Conservation (phyloP, 1,140 invertebrate genomes). For the Drosophila watanabei region DNA sequence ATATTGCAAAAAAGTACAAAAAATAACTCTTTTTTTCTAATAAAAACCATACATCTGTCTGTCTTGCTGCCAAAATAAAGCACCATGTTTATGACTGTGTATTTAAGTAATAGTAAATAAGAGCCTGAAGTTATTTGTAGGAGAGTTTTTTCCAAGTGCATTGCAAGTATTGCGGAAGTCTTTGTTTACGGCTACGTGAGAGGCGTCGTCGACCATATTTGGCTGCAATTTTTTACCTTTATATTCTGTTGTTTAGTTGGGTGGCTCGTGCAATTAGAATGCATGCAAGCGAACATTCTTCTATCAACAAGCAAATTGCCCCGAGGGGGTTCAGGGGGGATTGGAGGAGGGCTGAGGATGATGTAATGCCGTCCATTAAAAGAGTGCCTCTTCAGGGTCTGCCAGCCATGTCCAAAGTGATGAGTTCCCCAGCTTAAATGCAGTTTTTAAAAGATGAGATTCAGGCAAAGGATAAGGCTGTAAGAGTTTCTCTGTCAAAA, state of each 20-base stretch:
- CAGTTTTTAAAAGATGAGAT: not conserved
- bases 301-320: conserved; percentile 51
- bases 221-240: conserved; percentile 19
- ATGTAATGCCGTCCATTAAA: conserved; percentile 43
- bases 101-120: not conserved
- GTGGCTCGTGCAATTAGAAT: conserved; percentile 74
- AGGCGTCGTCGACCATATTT: conserved; percentile 65
- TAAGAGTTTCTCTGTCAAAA: not conserved
- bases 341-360: conserved; percentile 1
- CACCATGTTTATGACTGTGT: not conserved
- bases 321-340: not conserved
- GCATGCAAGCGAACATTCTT: conserved; percentile 72
- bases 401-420: conserved; percentile 21
- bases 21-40: not conserved
- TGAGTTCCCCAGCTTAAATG: not conserved
- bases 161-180: conserved; percentile 65
- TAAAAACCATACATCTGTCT: not conserved
- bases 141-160: not conserved
- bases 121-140: not conserved
- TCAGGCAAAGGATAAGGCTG: not conserved
- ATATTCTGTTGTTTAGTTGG: conserved; percentile 24
- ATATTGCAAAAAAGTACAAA: too few species aligned
- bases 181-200: conserved; percentile 50
- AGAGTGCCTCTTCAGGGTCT: conserved; percentile 11
- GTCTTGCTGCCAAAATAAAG: not conserved